Percentiles rank a stretch among this genome's conserved stretches.
These are phyloP conservation scores for Beris morrisii DNA, from an alignment of 2,888 invertebrate species.

Conservation along the genomic window DNA sequence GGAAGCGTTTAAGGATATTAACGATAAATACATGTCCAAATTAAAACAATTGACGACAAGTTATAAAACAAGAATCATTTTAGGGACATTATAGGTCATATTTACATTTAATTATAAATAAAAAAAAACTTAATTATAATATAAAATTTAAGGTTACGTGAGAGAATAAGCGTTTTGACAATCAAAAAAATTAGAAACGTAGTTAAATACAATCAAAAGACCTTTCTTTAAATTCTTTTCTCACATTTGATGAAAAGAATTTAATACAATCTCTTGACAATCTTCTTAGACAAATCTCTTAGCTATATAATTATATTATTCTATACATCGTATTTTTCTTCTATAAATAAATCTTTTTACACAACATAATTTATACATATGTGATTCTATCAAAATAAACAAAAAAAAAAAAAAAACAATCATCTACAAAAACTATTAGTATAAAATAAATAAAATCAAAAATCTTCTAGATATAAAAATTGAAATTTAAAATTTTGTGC, in stretches of 20 bases:
- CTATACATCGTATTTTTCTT: not conserved
- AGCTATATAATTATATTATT: not conserved
- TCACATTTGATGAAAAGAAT: not conserved
- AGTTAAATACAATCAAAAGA: slow-evolving; percentile 36
- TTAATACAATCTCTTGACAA: slow-evolving; percentile 34
- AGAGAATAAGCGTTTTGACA: slow-evolving; percentile 57
- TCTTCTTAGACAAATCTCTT: slow-evolving; percentile 34
- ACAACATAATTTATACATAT: slow-evolving; percentile 22
- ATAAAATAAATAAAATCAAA: slow-evolving; percentile 25
- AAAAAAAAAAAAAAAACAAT: slow-evolving; percentile 17
- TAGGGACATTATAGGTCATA: slow-evolving; percentile 12
- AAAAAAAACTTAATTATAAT: no score
- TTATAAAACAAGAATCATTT: slow-evolving; percentile 2
- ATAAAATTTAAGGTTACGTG: slow-evolving; percentile 12
- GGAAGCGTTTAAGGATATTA: not conserved
- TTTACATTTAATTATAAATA: slow-evolving; percentile 3
- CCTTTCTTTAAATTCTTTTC: slow-evolving; percentile 19
- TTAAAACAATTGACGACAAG: no score
- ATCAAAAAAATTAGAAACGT: slow-evolving; percentile 49
- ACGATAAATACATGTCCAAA: no score
- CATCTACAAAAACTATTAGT: slow-evolving; percentile 28
- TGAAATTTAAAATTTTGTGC: not conserved
- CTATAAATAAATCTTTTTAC: not conserved
- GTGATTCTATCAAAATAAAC: slow-evolving; percentile 33
- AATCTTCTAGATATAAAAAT: slow-evolving; percentile 3